Evolutionary conservation across 1,140 invertebrate species (phyloP), one percentile per base, ranked within the genome.

Genomic region (Mylabris phalerata): DNA sequence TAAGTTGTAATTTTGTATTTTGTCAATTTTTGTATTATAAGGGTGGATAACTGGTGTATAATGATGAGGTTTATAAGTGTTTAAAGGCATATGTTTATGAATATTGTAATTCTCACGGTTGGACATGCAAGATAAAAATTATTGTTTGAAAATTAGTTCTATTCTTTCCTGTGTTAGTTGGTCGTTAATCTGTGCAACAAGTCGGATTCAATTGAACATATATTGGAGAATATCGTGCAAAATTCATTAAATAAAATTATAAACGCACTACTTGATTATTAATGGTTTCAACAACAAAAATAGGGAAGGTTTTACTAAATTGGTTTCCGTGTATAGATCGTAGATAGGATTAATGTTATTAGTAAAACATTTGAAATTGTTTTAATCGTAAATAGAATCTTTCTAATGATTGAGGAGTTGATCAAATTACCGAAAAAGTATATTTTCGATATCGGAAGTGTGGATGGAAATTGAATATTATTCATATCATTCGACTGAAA

Each of bases 91-190:
- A 41, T 54, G 51, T 27, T 54, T 45, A 13, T 46, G 39, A 45
- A 46, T 42, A 42, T 46, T 5, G 10, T 9, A 46, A 32, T 54
- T 54, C 51, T 54, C 51, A 54, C 51, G 43, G 11, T 55, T 45
- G 43, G 19, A 54, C 59, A 60, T 52, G 59, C 59, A 60, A 60
- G 45, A 46, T 55, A 40, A 56, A 48, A 60, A 60, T 60, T 60
- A 57, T 50, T 13, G 44, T 46, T 50, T 41, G 32, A 32, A 55
- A 60, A 60, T 60, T 60, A 51, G 55, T 54, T 54, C 4, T 32
- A 5, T 32, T 32, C 7, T 32, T 32, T 32, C 7, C 7, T 32
- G 32, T 32, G 3, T 4, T 32, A 32, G 32, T 39, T 27, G 9
- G 11, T 19, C 48, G 32, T 50, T 38, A 50, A 54, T n/a, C 51